These are phyloP conservation scores for Sternarchorhynchus goeldii DNA, from an alignment of 2,797 vertebrate genomes.

Conservation along the genomic window DNA sequence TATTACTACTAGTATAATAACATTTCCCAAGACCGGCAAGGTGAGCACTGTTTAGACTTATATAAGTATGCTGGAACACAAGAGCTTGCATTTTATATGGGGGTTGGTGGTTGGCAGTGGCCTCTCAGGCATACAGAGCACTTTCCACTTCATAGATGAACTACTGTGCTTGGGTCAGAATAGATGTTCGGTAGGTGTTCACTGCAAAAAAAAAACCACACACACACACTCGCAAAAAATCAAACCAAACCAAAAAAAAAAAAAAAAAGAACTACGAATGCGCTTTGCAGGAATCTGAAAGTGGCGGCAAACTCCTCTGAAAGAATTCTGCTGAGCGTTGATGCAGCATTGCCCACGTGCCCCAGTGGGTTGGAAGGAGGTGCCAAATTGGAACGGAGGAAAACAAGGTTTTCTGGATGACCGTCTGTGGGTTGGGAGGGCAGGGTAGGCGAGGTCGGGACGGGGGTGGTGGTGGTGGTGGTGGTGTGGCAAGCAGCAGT, in stretches of 20 bases:
- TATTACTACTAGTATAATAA: slow-evolving; percentile 7
- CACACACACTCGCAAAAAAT: slow-evolving; percentile 7
- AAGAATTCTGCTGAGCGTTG: background rate
- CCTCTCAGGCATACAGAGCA: background rate
- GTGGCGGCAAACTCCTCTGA: background rate
- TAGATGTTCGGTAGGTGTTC: background rate
- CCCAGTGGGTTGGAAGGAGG: no score
- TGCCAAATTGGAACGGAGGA: no score
- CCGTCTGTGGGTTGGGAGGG: no score
- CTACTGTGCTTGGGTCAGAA: background rate
- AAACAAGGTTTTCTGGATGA: no score
- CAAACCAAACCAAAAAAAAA: background rate
- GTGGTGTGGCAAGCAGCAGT: no score
- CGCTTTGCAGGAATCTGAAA: slow-evolving; percentile 15
- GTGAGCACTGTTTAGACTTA: background rate
- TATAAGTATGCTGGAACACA: background rate
- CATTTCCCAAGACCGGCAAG: slow-evolving; percentile 7
- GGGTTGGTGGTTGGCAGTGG: background rate
- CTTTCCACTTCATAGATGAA: background rate
- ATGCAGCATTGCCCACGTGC: no score
- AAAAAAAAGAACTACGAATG: slow-evolving; percentile 18
- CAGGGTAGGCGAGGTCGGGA: no score
- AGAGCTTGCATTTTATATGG: background rate
- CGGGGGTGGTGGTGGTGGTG: no score
- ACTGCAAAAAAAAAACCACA: slow-evolving; percentile 9